Evolutionary conservation across 2,888 invertebrate species (phyloP).

Genomic region (Volucella zonaria): DNA sequence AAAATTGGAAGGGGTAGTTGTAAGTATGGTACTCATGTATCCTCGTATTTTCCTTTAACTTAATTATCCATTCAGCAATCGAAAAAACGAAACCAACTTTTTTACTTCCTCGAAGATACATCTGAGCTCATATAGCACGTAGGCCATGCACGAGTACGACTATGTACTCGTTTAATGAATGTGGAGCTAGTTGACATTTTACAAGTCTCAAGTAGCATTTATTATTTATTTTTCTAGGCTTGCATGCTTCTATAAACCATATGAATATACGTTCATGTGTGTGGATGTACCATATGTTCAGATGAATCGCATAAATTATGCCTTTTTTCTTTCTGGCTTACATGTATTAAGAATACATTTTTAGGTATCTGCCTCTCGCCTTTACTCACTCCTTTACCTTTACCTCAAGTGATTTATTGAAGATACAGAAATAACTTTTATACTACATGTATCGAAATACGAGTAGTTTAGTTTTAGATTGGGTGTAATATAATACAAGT

Average conservation of each 20-base stretch:
- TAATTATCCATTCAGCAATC: slow-evolving; percentile 55
- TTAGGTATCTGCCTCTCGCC: slow-evolving; percentile 23
- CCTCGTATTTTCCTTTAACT: slow-evolving; percentile 25
- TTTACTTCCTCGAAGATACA: slow-evolving; percentile 37
- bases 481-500: no score
- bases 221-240: slow-evolving; percentile 65
- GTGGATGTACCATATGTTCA: no score
- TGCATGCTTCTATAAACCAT: slow-evolving; percentile 43
- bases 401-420: slow-evolving; percentile 47
- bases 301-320: slow-evolving; percentile 52
- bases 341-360: slow-evolving; percentile 51
- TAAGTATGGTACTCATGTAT: neutral
- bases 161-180: slow-evolving; percentile 45
- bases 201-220: slow-evolving; percentile 67
- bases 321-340: slow-evolving; percentile 52
- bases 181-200: slow-evolving; percentile 61
- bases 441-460: slow-evolving; percentile 37
- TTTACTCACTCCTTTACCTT: slow-evolving; percentile 6
- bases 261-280: neutral
- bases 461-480: neutral
- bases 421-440: slow-evolving; percentile 23
- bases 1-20: slow-evolving; percentile 16
- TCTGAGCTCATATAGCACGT: slow-evolving; percentile 31
- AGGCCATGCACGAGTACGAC: slow-evolving; percentile 15
- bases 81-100: slow-evolving; percentile 23